These are phyloP conservation scores for Mormyrus hasselquistii DNA, from an alignment of 2,797 vertebrate genomes.

Conservation along the genomic window DNA sequence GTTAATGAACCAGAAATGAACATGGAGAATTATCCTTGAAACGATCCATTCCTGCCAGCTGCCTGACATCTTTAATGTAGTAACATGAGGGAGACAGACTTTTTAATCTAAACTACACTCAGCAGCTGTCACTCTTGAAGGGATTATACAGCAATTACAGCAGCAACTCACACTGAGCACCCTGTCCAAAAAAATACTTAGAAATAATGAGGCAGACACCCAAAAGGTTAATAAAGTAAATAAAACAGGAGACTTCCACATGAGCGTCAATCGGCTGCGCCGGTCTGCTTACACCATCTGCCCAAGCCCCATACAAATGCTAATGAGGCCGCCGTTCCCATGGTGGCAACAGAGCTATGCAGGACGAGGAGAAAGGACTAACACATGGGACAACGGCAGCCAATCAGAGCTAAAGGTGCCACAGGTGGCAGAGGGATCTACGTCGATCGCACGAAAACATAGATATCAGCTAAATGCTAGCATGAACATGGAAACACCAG, in stretches of 20 bases:
- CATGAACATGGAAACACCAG: background rate
- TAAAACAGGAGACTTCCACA: background rate
- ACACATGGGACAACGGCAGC: background rate
- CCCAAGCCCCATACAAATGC: conserved; percentile 60
- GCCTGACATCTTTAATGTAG: background rate
- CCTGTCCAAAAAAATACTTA: background rate
- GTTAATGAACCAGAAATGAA: background rate
- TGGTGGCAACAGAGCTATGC: conserved; percentile 66
- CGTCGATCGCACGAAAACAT: background rate
- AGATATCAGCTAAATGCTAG: background rate
- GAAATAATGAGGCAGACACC: background rate
- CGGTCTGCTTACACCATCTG: conserved; percentile 42
- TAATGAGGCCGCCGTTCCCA: conserved; percentile 74
- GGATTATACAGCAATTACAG: background rate
- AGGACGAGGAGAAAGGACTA: conserved; percentile 17
- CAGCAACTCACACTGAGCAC: background rate
- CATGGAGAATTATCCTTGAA: background rate
- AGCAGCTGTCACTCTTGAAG: background rate
- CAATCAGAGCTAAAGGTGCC: background rate
- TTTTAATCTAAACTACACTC: background rate
- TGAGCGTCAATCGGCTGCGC: background rate
- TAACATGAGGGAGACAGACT: background rate
- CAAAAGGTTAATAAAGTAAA: background rate
- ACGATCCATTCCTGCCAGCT: background rate
- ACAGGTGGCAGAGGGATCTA: background rate